A percentile compares a stretch with the other conserved stretches of the same genome.
Conservation (phyloP, 2,113 vertebrate genomes). For the Odobenus rosmarus region DNA sequence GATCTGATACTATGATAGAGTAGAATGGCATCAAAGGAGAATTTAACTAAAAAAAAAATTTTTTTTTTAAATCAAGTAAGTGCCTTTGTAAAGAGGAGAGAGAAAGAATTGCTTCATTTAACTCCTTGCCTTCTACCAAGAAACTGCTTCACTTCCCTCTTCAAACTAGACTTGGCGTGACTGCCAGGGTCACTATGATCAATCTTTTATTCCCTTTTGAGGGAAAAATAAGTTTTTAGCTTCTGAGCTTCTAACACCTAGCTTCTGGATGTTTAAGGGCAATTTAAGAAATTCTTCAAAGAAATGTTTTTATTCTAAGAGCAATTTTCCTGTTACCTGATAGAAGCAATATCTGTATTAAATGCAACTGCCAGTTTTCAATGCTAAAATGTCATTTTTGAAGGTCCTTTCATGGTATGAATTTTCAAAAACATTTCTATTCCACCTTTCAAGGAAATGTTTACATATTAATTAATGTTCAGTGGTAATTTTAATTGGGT, state of each 20-base stretch:
- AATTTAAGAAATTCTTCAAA: slow-evolving; percentile 19
- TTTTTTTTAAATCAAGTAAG: neutral
- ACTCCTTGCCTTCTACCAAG: neutral
- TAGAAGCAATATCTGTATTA: neutral
- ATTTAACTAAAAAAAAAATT: neutral
- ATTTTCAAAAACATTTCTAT: slow-evolving; percentile 19
- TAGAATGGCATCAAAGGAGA: neutral
- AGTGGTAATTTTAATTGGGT: neutral
- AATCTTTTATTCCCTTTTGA: neutral
- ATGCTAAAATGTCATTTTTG: neutral
- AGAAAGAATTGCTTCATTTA: neutral
- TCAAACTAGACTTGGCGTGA: neutral
- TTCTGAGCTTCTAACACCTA: neutral
- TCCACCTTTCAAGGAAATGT: neutral
- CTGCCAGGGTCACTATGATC: neutral
- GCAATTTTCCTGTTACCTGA: neutral
- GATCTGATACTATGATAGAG: neutral
- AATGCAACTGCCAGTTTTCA: neutral
- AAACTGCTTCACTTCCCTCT: neutral
- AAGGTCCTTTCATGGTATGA: neutral
- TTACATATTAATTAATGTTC: slow-evolving; percentile 8
- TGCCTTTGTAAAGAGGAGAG: neutral
- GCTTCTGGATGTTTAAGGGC: neutral
- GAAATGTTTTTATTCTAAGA: slow-evolving; percentile 21
- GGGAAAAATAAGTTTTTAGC: slow-evolving; percentile 1